Evolutionary conservation across 2,888 invertebrate genomes (phyloP).

Genomic region (Chydorus sphaericus): DNA sequence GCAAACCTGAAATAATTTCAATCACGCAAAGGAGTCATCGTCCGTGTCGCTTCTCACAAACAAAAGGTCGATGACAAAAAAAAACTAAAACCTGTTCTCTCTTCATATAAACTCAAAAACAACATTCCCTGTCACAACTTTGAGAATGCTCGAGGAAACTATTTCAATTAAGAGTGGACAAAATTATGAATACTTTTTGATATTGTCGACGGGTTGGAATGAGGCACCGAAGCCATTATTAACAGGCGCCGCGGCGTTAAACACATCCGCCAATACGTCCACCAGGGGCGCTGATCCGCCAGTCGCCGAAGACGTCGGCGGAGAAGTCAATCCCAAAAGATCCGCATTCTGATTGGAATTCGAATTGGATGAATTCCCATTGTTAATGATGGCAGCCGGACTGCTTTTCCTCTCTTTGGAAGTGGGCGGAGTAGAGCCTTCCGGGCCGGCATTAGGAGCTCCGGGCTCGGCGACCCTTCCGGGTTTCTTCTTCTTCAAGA

Average conservation of each 20-base stretch:
- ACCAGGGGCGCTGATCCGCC: slow-evolving; percentile 65
- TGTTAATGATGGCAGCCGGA: slow-evolving; percentile 32
- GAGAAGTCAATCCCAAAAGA: slow-evolving; percentile 71
- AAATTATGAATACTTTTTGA: slow-evolving; percentile 69
- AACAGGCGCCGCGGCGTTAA: slow-evolving; percentile 35
- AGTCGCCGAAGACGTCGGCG: slow-evolving; percentile 50
- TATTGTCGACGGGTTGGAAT: slow-evolving; percentile 59
- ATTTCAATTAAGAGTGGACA: no score
- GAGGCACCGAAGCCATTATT: slow-evolving; percentile 24
- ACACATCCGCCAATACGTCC: slow-evolving; percentile 82
- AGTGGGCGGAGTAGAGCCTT: slow-evolving; percentile 30
- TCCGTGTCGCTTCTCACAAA: no score
- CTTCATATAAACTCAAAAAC: no score
- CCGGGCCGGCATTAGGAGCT: slow-evolving; percentile 32
- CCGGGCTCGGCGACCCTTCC: slow-evolving; percentile 75
- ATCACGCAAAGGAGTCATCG: no score
- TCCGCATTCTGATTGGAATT: slow-evolving; percentile 6
- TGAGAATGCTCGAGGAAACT: no score
- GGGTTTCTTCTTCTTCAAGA: slow-evolving; percentile 96
- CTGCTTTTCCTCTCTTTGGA: slow-evolving; percentile 57
- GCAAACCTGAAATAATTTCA: slow-evolving; percentile 49
- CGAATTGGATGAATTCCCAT: neutral
- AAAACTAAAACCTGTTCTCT: no score
- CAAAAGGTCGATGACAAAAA: no score
- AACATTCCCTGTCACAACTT: no score